Evolutionary conservation across 2,797 vertebrate species (phyloP).

Genomic region (Sylvia borin): DNA sequence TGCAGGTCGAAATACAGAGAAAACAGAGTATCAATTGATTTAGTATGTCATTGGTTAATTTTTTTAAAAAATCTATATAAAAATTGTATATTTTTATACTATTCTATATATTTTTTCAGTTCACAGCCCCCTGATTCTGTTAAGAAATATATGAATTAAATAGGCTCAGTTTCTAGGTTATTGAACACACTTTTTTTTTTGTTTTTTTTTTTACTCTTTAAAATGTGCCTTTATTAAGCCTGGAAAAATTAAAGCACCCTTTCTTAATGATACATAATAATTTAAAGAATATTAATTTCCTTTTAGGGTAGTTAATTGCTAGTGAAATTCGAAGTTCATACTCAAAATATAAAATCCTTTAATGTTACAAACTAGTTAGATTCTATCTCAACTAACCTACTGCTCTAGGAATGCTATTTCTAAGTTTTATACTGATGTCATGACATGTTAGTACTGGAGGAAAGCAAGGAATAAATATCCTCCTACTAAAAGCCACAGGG

Average conservation of each 20-base stretch:
- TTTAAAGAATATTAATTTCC: not conserved
- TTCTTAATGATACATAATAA: not conserved
- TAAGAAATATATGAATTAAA: constrained; percentile 50
- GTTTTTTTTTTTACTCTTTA: not conserved
- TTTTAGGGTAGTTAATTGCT: not conserved
- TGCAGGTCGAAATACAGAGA: not conserved
- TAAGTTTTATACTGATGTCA: not conserved
- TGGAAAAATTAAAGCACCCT: not conserved
- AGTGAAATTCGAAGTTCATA: not conserved
- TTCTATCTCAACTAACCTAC: not conserved
- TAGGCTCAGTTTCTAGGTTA: not conserved
- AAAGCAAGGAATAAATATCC: not conserved
- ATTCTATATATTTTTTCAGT: not conserved
- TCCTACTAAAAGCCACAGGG: not conserved
- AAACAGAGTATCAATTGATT: constrained; percentile 2
- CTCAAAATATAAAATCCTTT: not conserved
- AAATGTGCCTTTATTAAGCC: not conserved
- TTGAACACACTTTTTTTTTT: not conserved
- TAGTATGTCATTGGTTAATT: not conserved
- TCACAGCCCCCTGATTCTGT: not conserved
- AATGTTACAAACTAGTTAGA: not conserved
- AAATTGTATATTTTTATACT: not conserved
- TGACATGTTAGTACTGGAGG: not conserved
- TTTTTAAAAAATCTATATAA: not conserved
- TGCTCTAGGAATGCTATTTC: not conserved